A percentile compares a stretch with the other conserved stretches of the same genome.
Evolutionary conservation across 2,888 invertebrate species (phyloP).

Genomic region (Limnephilus marmoratus): DNA sequence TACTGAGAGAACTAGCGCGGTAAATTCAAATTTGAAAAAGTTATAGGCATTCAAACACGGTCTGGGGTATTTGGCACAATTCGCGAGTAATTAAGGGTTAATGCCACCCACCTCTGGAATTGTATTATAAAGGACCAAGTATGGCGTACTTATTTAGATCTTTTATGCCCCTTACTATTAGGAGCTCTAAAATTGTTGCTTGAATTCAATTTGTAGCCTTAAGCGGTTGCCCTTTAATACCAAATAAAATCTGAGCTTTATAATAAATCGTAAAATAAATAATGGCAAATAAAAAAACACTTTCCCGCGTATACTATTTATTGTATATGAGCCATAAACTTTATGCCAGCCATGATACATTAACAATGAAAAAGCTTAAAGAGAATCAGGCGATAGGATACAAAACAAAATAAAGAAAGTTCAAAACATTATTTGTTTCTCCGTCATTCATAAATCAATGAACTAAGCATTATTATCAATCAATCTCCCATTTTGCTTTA

Average conservation of each 20-base stretch:
- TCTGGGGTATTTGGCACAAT: too few relatives aligned
- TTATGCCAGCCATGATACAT: neutral
- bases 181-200: neutral
- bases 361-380: neutral
- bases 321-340: neutral
- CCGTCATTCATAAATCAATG: constrained; percentile 38
- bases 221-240: neutral
- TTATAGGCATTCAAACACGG: too few relatives aligned
- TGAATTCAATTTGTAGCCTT: neutral
- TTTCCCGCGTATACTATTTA: neutral
- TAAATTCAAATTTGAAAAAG: too few relatives aligned
- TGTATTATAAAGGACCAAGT: neutral
- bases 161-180: neutral
- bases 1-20: too few relatives aligned
- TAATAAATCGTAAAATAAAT: neutral
- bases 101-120: neutral
- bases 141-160: neutral
- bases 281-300: neutral
- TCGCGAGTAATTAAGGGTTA: too few relatives aligned
- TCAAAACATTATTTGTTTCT: neutral
- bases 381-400: neutral
- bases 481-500: constrained; percentile 36
- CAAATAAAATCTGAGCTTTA: neutral
- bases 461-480: constrained; percentile 33
- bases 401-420: neutral